phyloP scores from a whole-genome alignment of 2,888 invertebrate genomes.

The Erannis defoliaria region DNA sequence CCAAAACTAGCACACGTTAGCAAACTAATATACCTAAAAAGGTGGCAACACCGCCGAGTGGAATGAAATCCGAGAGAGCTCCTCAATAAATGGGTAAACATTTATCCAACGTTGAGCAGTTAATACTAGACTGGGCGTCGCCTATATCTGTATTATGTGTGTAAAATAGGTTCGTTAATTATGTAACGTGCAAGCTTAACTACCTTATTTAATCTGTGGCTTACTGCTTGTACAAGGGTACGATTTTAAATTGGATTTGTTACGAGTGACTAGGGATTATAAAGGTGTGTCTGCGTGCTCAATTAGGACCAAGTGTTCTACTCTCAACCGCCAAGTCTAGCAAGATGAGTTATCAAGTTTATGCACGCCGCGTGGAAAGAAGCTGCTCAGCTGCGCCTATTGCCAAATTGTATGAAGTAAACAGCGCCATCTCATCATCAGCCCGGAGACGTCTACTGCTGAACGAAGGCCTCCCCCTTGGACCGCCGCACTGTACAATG shows the following conservation, averaged over 20 bases:
- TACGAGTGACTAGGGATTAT: too few relatives aligned
- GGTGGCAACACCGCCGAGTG: conserved; percentile 35
- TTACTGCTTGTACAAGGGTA: neutral
- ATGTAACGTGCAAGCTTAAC: conserved; percentile 30
- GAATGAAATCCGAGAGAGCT: conserved; percentile 58
- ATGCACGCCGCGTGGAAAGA: too few relatives aligned
- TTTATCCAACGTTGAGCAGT: conserved; percentile 60
- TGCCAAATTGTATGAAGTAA: too few relatives aligned
- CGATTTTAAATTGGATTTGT: neutral
- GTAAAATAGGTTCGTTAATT: conserved; percentile 36
- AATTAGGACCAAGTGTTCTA: too few relatives aligned
- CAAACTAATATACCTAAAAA: conserved; percentile 11
- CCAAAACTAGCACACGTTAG: conserved; percentile 5
- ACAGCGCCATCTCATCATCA: too few relatives aligned
- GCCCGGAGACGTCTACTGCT: too few relatives aligned
- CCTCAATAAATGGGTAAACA: conserved; percentile 64
- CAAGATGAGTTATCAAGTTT: too few relatives aligned
- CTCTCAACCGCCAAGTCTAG: too few relatives aligned
- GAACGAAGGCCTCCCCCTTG: too few relatives aligned
- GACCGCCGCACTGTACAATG: too few relatives aligned
- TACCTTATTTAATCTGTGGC: conserved; percentile 1
- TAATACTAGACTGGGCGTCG: conserved; percentile 59
- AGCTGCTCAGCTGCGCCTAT: too few relatives aligned
- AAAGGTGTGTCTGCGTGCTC: too few relatives aligned
- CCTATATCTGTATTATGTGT: conserved; percentile 41